Evolutionary conservation across 2,888 invertebrate genomes (phyloP), one percentile per base, ranked within the genome.

Genomic region (Lasioglossum marginatum): DNA sequence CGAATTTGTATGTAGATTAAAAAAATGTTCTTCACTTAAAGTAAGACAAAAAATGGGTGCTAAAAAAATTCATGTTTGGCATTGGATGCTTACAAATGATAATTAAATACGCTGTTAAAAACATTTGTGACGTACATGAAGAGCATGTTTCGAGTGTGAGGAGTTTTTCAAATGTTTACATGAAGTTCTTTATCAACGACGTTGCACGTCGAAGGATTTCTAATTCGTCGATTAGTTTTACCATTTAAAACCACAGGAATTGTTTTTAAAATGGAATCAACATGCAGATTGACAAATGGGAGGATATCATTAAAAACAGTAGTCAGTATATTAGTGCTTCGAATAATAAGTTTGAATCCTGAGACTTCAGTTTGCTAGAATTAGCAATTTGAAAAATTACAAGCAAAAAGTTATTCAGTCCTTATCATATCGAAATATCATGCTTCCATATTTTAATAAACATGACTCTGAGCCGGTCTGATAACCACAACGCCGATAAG

Each of bases 401-500:
- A 8, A 2, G 52, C 10, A 10, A n/a, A 52, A 52, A 23, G 52
- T n/a, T 52, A 52, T n/a, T 52, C 52, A 10, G 3, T n/a, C 12
- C 12, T 12, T n/a, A 12, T 57, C 57, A 57, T n/a, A 57, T 57
- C n/a, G 14, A 16, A 31, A 31, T 34, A 6, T 34, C 8, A 10
- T 10, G 23, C 12, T 68, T 23, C 23, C 37, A 23, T 23, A 68
- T 68, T 34, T 68, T 37, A 68, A 37, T 37, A 37, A 34, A 23
- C 37, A 37, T 23, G 12, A 37, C 68, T 37, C 23, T 4, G 37
- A 23, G 68, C 66, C 63, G 19, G 63, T 27, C 72, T 45, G n/a
- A 14, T 63, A 31, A 12, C 34, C 31, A n/a, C 73, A 40, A 12
- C 73, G 34, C 52, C 70, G 68, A 77, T 76, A 77, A 83, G 52